Evolutionary conservation across 92 coral and sea anemone species (phyloP).

Genomic region (Chrysogorgia sp.): DNA sequence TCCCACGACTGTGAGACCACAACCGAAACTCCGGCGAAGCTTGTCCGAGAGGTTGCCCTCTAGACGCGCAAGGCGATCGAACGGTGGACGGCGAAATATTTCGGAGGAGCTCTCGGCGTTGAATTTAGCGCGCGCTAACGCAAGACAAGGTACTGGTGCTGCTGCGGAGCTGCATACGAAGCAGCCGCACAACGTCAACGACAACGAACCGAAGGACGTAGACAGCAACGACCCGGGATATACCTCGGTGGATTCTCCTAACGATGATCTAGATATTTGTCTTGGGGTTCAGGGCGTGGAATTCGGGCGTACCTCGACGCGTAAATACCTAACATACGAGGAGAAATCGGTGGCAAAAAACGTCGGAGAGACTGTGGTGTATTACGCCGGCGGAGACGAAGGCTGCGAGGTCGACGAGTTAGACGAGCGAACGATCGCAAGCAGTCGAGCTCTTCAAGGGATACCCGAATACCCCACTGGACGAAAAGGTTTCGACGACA

Average conservation of each 20-base stretch:
- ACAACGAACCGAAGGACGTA: neutral
- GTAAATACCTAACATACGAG: conserved; percentile 1
- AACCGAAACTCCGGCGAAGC: conserved; percentile 38
- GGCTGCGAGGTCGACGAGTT: neutral
- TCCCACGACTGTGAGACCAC: conserved; percentile 23
- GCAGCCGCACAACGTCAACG: neutral
- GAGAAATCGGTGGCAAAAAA: conserved; percentile 6
- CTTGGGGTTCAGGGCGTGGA: neutral
- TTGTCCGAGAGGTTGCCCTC: conserved; percentile 38
- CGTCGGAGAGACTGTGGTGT: neutral
- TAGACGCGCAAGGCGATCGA: conserved; percentile 13
- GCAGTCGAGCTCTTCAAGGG: neutral
- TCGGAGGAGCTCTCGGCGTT: conserved; percentile 34
- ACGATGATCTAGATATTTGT: conserved; percentile 13
- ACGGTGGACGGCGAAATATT: conserved; percentile 4
- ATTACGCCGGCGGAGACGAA: neutral
- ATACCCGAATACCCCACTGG: neutral
- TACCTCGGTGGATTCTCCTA: conserved; percentile 17
- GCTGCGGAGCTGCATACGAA: neutral
- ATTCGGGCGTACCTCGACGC: conserved; percentile 5
- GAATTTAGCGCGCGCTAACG: conserved; percentile 23
- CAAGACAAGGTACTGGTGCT: neutral
- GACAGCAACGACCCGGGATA: neutral
- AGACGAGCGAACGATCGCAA: neutral
- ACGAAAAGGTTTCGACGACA: neutral